Base-by-base conservation (phyloP, 64 coral and sea anemone species). In the Pocillopora damicornis region DNA sequence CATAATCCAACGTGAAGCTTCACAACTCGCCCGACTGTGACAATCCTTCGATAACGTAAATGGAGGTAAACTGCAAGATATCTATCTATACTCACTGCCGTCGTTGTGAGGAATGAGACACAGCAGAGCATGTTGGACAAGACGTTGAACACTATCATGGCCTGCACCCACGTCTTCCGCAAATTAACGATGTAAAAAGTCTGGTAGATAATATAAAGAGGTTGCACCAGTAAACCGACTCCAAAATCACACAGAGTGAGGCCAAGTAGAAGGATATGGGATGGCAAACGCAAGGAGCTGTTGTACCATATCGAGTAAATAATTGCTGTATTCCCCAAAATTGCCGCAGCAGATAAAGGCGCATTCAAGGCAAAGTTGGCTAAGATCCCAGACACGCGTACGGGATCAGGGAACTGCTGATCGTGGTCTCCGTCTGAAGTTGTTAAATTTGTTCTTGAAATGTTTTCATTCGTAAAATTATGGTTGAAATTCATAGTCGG, bases 11-110 rank as follows among this genome's bases (percentile, higher is more conserved):
- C 60, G 15, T 82, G 16, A 9, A 61, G 6, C 2, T 11, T 30
- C 9, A 38, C 12, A 16, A 58, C 25, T 85, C 74, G 61, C 51
- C 56, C 51, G 13, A 89, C 78, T 9, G 93, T 95, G 57, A 95
- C 79, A 14, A 95, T 16, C 38, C 14, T 73, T 9, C 13, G 58
- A 74, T 95, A 95, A 15, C 89, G 89, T 76, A 95, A 83, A 37
- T 95, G 93, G 9, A 95, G 74, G 4, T 88, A 76, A 12, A 95
- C 56, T 59, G 93, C 93, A 1, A 95, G 35, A 35, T 91, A 95
- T 51, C 93, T 84, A 37, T 95, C 93, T 1, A 95, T 15, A 26
- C 89, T 91, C 25, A 95, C 88, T 7, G 83, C 72, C 0, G 93
- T 91, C 14, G 88, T 62, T 2, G 93, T 95, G 0, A 91, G 62